Percentiles rank a stretch among this genome's conserved stretches.
These are phyloP conservation scores for Tylochromis polylepis DNA, from an alignment of 2,113 vertebrate genomes.

Conservation along the genomic window DNA sequence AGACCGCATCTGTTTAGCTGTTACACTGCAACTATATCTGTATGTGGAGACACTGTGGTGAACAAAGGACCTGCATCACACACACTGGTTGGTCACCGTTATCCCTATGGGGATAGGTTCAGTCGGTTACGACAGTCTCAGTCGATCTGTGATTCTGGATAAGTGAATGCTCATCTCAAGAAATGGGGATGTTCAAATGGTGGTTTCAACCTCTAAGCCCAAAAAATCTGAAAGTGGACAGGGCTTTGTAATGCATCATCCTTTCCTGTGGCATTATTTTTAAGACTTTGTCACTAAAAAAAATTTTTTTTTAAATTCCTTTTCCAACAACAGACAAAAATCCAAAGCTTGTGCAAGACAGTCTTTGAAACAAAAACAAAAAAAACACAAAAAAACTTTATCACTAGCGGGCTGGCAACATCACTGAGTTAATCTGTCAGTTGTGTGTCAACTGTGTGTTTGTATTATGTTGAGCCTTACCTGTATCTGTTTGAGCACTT, in stretches of 20 bases:
- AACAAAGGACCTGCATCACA: not conserved
- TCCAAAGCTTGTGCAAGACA: not conserved
- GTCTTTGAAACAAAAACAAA: not conserved
- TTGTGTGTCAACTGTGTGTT: not conserved
- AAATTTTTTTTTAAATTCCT: not conserved
- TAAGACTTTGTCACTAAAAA: not conserved
- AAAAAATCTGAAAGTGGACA: not conserved
- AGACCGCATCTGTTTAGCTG: not conserved
- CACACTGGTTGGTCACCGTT: not conserved
- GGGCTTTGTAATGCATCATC: not conserved
- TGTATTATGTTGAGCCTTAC: slow-evolving; percentile 60
- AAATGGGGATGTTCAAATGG: not conserved
- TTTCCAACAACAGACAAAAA: not conserved
- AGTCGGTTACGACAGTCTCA: not conserved
- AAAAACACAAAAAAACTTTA: not conserved
- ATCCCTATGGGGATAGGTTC: not conserved
- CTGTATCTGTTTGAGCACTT: slow-evolving; percentile 91
- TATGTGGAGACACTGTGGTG: not conserved
- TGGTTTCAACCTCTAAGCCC: not conserved
- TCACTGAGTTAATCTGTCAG: not conserved
- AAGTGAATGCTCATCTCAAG: too few species aligned
- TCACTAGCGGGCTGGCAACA: not conserved
- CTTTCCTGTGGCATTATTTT: not conserved
- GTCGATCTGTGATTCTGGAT: not conserved
- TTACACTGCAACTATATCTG: not conserved